A percentile compares a stretch with the other conserved stretches of the same genome.
Conservation (phyloP, 2,888 invertebrate genomes). For the Clusia tigrina region DNA sequence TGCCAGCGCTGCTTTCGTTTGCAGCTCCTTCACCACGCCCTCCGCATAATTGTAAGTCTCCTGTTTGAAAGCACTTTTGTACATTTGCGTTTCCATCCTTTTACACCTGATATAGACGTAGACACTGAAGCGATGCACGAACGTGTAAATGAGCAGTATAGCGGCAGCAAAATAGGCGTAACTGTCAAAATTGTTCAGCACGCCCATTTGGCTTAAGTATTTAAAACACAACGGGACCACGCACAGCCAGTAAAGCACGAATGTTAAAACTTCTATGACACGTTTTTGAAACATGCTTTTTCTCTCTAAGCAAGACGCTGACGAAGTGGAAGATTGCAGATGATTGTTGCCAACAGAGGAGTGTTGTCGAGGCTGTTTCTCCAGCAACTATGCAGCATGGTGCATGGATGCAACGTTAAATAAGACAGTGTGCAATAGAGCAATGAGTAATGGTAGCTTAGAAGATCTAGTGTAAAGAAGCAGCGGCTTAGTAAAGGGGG, state of each 20-base stretch:
- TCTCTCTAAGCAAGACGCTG: too few species aligned
- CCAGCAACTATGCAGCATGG: too few species aligned
- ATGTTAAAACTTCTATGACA: conserved; percentile 45
- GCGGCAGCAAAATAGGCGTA: conserved; percentile 40
- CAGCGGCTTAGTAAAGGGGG: too few species aligned
- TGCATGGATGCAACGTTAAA: too few species aligned
- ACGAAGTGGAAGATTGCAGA: too few species aligned
- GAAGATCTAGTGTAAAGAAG: too few species aligned
- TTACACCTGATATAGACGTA: conserved; percentile 46
- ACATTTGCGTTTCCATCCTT: conserved; percentile 44
- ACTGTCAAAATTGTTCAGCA: conserved; percentile 25
- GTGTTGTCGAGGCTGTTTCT: too few species aligned
- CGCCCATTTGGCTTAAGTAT: conserved; percentile 37
- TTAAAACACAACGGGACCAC: conserved; percentile 39
- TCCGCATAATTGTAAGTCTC: too few species aligned
- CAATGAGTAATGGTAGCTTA: too few species aligned
- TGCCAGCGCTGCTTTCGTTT: background rate
- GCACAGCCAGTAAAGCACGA: conserved; percentile 47
- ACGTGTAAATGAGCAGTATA: conserved; percentile 43
- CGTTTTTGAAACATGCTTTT: conserved; percentile 54
- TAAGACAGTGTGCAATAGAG: too few species aligned
- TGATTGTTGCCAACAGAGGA: too few species aligned
- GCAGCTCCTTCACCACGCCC: background rate
- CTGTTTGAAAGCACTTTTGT: too few species aligned
- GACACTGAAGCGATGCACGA: conserved; percentile 42